A percentile compares a stretch with the other conserved stretches of the same genome.
These are phyloP conservation scores for Ciconia boyciana DNA, from an alignment of 2,113 vertebrate species.

Conservation along the genomic window DNA sequence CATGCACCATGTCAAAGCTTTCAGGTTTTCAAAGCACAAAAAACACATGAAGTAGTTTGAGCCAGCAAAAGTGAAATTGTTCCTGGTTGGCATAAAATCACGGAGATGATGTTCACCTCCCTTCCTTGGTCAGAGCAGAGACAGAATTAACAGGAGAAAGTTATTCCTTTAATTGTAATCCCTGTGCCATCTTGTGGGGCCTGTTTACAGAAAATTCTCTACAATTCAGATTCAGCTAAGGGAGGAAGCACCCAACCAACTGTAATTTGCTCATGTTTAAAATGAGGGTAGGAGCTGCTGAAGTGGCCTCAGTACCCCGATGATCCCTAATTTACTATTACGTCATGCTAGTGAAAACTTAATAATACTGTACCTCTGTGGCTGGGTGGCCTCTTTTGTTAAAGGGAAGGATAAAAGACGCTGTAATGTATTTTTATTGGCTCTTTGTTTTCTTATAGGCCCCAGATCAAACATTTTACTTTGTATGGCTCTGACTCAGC, in stretches of 20 bases:
- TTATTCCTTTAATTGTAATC: neutral
- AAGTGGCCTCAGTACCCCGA: neutral
- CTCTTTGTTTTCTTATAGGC: neutral
- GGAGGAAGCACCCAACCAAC: neutral
- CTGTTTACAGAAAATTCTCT: neutral
- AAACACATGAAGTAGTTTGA: neutral
- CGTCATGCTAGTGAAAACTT: neutral
- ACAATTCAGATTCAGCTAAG: neutral
- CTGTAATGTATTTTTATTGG: neutral
- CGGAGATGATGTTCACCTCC: neutral
- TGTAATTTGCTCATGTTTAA: neutral
- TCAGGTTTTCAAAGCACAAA: conserved; percentile 32
- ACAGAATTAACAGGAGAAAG: neutral
- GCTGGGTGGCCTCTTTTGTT: neutral
- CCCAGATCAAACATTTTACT: neutral
- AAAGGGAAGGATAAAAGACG: neutral
- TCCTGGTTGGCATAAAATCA: conserved; percentile 21
- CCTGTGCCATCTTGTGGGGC: neutral
- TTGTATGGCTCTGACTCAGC: neutral
- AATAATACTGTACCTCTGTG: neutral
- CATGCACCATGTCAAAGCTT: conserved; percentile 26
- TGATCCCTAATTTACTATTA: neutral
- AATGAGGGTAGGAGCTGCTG: neutral
- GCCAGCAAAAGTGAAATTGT: conserved; percentile 19
- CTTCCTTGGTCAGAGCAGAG: neutral